These are phyloP conservation scores for Hymenochirus boettgeri DNA, from an alignment of 2,113 vertebrate species.

Conservation along the genomic window DNA sequence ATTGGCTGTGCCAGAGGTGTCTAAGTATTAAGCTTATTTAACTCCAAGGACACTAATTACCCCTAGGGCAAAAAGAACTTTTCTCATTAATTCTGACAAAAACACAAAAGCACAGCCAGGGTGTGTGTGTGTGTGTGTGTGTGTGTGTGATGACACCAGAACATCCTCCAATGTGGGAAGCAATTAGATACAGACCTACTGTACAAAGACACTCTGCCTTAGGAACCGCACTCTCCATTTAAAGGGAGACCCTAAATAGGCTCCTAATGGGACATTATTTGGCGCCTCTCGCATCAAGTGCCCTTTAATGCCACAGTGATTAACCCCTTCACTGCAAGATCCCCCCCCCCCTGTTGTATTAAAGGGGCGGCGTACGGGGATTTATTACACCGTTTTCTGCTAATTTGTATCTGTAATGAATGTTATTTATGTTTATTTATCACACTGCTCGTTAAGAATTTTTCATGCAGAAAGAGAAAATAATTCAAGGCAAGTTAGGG, in stretches of 20 bases:
- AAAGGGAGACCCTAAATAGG: not conserved
- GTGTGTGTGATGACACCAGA: constrained; percentile 25
- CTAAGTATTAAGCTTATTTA: constrained; percentile 99
- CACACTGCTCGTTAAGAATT: no score
- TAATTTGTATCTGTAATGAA: no score
- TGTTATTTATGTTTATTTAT: no score
- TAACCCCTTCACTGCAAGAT: not conserved
- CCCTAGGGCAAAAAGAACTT: constrained; percentile 99
- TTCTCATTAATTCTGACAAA: constrained; percentile 99
- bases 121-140: constrained; percentile 65
- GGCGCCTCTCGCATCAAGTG: not conserved
- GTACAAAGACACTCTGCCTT: no score
- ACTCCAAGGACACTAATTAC: constrained; percentile 99
- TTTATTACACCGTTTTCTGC: no score
- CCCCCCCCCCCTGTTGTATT: not conserved
- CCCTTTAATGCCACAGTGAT: not conserved
- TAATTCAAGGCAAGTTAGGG: no score
- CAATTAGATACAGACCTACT: no score
- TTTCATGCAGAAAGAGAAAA: no score
- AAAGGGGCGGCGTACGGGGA: no score
- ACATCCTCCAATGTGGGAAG: not conserved
- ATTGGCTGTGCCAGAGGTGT: constrained; percentile 99
- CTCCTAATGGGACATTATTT: not conserved
- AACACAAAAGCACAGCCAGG: constrained; percentile 99
- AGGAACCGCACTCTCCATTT: no score